Conservation (phyloP, 30 jellyfish, hydroid and myxozoan genomes). For the Turritopsis rubra region DNA sequence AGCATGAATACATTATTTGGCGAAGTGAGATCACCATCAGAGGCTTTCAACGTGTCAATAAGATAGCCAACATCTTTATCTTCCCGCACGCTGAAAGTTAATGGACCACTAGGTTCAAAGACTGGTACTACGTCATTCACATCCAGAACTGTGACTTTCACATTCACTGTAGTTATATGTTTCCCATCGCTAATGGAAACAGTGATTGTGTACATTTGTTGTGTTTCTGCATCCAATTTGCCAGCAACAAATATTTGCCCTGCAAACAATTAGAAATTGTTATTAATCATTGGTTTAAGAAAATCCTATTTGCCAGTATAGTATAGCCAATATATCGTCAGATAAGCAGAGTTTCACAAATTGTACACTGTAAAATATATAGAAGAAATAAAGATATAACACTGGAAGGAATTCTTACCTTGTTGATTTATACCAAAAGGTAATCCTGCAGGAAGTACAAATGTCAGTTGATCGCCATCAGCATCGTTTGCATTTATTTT, state of each 20-base stretch:
- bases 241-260: slow-evolving; percentile 11
- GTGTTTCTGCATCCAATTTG: slow-evolving; percentile 58
- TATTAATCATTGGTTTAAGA: neutral
- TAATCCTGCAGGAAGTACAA: slow-evolving; percentile 4
- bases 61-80: neutral
- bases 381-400: neutral
- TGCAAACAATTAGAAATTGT: neutral
- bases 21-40: slow-evolving; percentile 67
- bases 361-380: too few relatives aligned
- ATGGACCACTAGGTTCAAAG: slow-evolving; percentile 11
- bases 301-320: neutral
- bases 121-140: slow-evolving; percentile 68
- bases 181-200: slow-evolving; percentile 58
- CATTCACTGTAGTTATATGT: slow-evolving; percentile 28
- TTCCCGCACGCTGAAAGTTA: neutral
- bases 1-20: slow-evolving; percentile 34
- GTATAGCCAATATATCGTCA: too few relatives aligned
- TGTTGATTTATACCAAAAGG: neutral
- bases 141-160: slow-evolving; percentile 40
- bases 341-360: too few relatives aligned
- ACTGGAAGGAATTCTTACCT: neutral
- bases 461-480: neutral
- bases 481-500: slow-evolving; percentile 63
- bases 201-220: slow-evolving; percentile 26
- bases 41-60: slow-evolving; percentile 42